phyloP scores from a whole-genome alignment of 2,113 vertebrate genomes.

The Plecotus auritus region DNA sequence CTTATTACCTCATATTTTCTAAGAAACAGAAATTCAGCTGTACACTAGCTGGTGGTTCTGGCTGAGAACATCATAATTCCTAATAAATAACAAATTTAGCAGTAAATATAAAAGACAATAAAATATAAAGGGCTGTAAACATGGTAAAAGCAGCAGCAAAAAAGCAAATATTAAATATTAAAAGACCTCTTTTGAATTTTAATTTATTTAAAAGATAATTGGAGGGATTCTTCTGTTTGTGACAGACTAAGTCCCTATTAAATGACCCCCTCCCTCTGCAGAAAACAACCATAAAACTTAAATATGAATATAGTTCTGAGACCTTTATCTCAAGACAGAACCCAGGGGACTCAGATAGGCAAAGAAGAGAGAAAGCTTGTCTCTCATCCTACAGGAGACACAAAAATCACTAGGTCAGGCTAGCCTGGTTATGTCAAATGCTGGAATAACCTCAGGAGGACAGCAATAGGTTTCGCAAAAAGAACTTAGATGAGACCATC shows the following conservation, averaged over 20 bases:
- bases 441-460: neutral
- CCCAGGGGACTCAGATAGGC: neutral
- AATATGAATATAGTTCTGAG: neutral
- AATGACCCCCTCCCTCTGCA: neutral
- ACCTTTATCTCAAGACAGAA: neutral
- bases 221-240: neutral
- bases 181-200: neutral
- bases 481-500: neutral
- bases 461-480: neutral
- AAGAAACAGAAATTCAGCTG: neutral
- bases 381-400: neutral
- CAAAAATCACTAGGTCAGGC: neutral
- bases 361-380: neutral
- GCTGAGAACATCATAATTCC: neutral
- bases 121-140: neutral
- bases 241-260: neutral
- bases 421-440: neutral
- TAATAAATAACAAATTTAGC: neutral
- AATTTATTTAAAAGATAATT: neutral
- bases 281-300: neutral
- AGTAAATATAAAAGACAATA: neutral
- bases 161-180: neutral
- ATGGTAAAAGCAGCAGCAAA: neutral
- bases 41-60: neutral
- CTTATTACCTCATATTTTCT: neutral